These are phyloP conservation scores for Xiphias gladius DNA, from an alignment of 2,113 vertebrate species.

Conservation along the genomic window DNA sequence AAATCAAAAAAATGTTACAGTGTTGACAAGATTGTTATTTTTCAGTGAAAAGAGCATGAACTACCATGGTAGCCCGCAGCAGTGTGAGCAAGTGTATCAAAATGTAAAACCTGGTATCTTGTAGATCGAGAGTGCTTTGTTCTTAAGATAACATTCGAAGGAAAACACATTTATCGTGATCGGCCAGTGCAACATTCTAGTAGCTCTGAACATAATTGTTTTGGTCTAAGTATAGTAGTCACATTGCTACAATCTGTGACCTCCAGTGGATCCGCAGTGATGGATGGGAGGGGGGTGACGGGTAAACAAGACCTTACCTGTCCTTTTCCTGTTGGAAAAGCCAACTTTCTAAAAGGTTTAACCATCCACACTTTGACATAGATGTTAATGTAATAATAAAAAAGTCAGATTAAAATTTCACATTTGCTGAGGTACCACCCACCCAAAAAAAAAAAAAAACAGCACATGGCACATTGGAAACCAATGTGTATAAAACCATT, in stretches of 20 bases:
- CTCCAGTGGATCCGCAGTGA: slow-evolving; percentile 75
- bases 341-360: slow-evolving; percentile 57
- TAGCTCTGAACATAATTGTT: slow-evolving; percentile 67
- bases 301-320: slow-evolving; percentile 52
- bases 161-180: slow-evolving; percentile 58
- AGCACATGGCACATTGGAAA: slow-evolving; percentile 75
- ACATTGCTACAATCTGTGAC: slow-evolving; percentile 76
- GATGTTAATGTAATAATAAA: slow-evolving; percentile 73
- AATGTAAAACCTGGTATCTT: slow-evolving; percentile 63
- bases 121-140: slow-evolving; percentile 70
- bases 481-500: slow-evolving; percentile 73
- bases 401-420: slow-evolving; percentile 78
- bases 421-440: slow-evolving; percentile 77
- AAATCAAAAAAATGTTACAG: slow-evolving; percentile 90
- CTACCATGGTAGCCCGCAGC: slow-evolving; percentile 42
- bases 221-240: slow-evolving; percentile 75
- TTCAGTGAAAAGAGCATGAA: slow-evolving; percentile 84
- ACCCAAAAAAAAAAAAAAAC: slow-evolving; percentile 34
- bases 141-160: slow-evolving; percentile 59
- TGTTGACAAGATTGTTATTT: slow-evolving; percentile 90
- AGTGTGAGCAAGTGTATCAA: slow-evolving; percentile 59
- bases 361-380: slow-evolving; percentile 61
- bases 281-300: slow-evolving; percentile 34
- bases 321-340: slow-evolving; percentile 19
- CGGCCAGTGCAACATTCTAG: slow-evolving; percentile 74